phyloP scores from a whole-genome alignment of 2,888 invertebrate species.

The Nomada hirtipes region DNA sequence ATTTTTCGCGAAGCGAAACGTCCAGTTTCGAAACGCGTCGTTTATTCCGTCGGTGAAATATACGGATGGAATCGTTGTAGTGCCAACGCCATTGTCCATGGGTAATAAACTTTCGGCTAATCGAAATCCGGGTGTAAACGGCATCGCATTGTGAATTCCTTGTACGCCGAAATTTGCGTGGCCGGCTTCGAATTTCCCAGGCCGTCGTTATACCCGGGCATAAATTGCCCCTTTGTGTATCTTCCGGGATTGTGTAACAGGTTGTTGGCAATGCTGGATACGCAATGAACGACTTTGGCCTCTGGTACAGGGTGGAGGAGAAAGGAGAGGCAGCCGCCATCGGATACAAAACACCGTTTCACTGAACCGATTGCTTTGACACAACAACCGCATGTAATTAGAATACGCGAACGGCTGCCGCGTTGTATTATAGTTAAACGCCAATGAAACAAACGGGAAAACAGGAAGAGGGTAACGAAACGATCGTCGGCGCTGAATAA shows the following conservation, averaged over 20 bases:
- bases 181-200: conserved; percentile 54
- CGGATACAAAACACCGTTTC: conserved; percentile 51
- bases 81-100: conserved; percentile 47
- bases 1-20: conserved; percentile 23
- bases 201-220: conserved; percentile 50
- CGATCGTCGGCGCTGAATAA: conserved; percentile 20
- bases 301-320: conserved; percentile 12
- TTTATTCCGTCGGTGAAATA: conserved; percentile 29
- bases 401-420: conserved; percentile 21
- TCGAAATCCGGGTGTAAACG: conserved; percentile 58
- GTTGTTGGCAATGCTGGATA: conserved; percentile 65
- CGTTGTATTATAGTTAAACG: conserved; percentile 19
- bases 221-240: conserved; percentile 69
- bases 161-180: conserved; percentile 57
- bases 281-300: conserved; percentile 59
- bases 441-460: conserved; percentile 16
- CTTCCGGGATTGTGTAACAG: conserved; percentile 70
- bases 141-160: conserved; percentile 62
- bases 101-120: conserved; percentile 65
- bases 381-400: conserved; percentile 52
- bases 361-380: conserved; percentile 37
- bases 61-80: neutral
- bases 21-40: conserved; percentile 2
- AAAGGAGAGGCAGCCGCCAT: neutral
- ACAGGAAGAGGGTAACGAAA: conserved; percentile 26